phyloP scores from a whole-genome alignment of 2,797 vertebrate genomes.

The Melanotaenia boesemani region DNA sequence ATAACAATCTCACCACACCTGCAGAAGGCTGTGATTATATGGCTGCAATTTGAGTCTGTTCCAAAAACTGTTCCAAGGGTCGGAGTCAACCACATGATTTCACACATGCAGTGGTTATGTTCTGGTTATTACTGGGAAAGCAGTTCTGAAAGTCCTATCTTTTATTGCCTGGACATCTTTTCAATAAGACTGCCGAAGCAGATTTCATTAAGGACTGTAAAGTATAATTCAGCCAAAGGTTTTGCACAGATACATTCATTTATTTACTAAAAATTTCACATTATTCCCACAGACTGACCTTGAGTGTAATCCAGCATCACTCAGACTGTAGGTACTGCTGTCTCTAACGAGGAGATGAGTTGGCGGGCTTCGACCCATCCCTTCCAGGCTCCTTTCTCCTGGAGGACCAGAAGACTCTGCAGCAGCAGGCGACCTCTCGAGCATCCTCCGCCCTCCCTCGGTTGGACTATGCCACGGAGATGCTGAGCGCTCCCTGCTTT shows the following conservation, averaged over 20 bases:
- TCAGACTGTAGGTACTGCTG: conserved; percentile 93
- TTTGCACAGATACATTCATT: neutral
- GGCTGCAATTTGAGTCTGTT: neutral
- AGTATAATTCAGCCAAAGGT: neutral
- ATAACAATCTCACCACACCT: neutral
- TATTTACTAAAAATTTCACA: neutral
- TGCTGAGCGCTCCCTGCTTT: conserved; percentile 79
- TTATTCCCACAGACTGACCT: conserved; percentile 80
- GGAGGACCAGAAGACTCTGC: conserved; percentile 88
- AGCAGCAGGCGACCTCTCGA: conserved; percentile 86
- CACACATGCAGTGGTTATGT: too few species aligned
- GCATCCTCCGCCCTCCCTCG: conserved; percentile 87
- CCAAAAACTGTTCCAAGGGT: too few species aligned
- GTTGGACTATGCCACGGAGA: conserved; percentile 96
- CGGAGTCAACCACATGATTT: neutral
- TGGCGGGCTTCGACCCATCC: conserved; percentile 86
- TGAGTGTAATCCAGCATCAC: conserved; percentile 91
- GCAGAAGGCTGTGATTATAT: neutral
- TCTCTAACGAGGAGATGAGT: conserved; percentile 92
- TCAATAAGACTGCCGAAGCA: neutral
- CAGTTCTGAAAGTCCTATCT: neutral
- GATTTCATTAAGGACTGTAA: neutral
- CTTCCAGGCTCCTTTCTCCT: conserved; percentile 75
- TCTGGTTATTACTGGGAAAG: neutral
- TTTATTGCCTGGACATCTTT: neutral